Percentiles rank a stretch among this genome's conserved stretches.
phyloP scores from a whole-genome alignment of 2,888 invertebrate species.

The Cataglyphis rosenhaueri region DNA sequence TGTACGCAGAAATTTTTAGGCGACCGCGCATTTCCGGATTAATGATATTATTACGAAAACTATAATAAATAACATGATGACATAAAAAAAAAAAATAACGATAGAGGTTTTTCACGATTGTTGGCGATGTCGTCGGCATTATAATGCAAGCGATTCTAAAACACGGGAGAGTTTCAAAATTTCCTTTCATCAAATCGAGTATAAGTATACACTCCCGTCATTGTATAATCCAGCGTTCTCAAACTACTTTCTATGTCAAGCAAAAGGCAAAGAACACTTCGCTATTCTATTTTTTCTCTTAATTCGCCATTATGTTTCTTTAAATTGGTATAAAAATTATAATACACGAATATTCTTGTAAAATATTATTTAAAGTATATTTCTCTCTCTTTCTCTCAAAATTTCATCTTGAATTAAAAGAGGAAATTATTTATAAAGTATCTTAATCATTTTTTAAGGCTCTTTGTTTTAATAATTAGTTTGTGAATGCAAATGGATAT shows the following conservation, averaged over 20 bases:
- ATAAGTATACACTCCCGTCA: slow-evolving; percentile 2
- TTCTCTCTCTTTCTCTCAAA: neutral
- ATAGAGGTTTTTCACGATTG: slow-evolving; percentile 10
- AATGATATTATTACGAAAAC: slow-evolving; percentile 12
- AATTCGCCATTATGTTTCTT: neutral
- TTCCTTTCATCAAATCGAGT: slow-evolving; percentile 30
- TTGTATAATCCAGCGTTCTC: neutral
- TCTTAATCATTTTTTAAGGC: neutral
- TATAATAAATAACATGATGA: slow-evolving; percentile 14
- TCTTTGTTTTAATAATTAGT: neutral
- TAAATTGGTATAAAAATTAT: neutral
- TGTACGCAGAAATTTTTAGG: neutral
- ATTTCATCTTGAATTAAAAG: neutral
- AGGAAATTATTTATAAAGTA: neutral
- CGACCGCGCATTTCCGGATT: neutral
- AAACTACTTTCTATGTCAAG: slow-evolving; percentile 51
- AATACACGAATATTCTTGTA: neutral
- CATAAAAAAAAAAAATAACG: slow-evolving; percentile 1
- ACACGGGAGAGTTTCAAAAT: slow-evolving; percentile 12
- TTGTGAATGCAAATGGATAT: neutral
- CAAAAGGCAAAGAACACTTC: slow-evolving; percentile 20
- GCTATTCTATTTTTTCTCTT: neutral
- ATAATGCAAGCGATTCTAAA: slow-evolving; percentile 4
- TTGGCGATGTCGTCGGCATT: slow-evolving; percentile 6
- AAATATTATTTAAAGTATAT: neutral